Base-by-base conservation (phyloP, 2,888 invertebrate genomes). In the Drosophila rubida region DNA sequence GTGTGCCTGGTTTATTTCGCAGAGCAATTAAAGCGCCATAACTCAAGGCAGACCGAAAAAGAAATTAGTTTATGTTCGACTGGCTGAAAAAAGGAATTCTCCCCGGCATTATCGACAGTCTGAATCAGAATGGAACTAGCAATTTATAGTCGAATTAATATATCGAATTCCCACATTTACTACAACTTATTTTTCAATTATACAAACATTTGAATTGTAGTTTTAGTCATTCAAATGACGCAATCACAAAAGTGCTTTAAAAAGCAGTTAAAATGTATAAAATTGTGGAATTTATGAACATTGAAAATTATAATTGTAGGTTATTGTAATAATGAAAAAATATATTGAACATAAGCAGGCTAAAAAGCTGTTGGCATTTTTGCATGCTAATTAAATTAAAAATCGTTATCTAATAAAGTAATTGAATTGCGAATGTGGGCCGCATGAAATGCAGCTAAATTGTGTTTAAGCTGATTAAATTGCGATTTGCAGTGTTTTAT, bases 1-100 rank as follows among this genome's bases (percentile, higher is more conserved):
- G 50, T 39, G 65, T 27, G 61, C 46, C 51, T 44, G 54, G 22
- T 48, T 58, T 64, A 53, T 54, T 69, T 63, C 39, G 46, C 22
- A 37, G 57, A 19, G 25, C 67, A 80, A 80, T 86, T 83, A 77
- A 62, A 79, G 46, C n/a, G 50, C 58, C 65, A 86, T 83, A 80
- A 80, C 65, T 80, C 68, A 80, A 53, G 41, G 39, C 30, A 32
- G 41, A 55, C 19, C 9, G 57, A 44, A 48, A 51, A 41, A 48
- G 14, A 39, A 78, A 65, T 69, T 51, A 22, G 27, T 27, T 53
- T 54, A 57, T 61, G 54, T 41, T 25, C 13, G 14, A 23, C 7
- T 1, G n/a, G 2, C 35, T 27, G n/a, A 11, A 1, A 32, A 64
- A 22, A 48, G 11, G 4, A 2, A 23, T 27, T 16, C 25, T 7